These are phyloP conservation scores for Drosophila bocqueti DNA, from an alignment of 1,140 invertebrate species.

Conservation along the genomic window DNA sequence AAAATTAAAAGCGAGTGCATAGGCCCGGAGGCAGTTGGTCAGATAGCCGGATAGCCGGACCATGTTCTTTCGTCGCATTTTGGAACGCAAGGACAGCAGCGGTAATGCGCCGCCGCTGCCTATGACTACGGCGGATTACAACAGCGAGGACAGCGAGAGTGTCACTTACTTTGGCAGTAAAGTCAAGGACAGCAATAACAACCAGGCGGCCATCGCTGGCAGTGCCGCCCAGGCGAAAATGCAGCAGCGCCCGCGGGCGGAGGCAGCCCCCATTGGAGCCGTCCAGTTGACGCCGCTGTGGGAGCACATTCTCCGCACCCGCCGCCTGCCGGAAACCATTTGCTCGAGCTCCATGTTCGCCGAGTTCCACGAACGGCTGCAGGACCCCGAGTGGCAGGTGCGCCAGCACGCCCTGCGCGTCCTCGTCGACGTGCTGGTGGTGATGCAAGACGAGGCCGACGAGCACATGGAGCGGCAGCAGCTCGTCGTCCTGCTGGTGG, in stretches of 20 bases:
- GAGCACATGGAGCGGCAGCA: slow-evolving; percentile 85
- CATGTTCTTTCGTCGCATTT: slow-evolving; percentile 79
- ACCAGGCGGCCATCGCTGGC: slow-evolving; percentile 31
- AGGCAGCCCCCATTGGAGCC: slow-evolving; percentile 29
- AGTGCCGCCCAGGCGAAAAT: slow-evolving; percentile 29
- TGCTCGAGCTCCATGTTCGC: slow-evolving; percentile 88
- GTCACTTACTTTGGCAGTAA: slow-evolving; percentile 35
- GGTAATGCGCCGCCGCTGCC: slow-evolving; percentile 8
- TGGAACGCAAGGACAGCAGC: slow-evolving; percentile 62
- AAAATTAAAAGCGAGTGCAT: slow-evolving; percentile 63
- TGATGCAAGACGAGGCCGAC: slow-evolving; percentile 88
- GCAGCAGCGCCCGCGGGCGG: slow-evolving; percentile 44
- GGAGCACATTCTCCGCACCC: slow-evolving; percentile 90
- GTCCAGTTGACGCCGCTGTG: slow-evolving; percentile 90
- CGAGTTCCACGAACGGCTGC: slow-evolving; percentile 89
- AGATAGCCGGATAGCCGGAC: slow-evolving; percentile 47
- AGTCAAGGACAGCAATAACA: slow-evolving; percentile 54
- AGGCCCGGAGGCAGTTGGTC: slow-evolving; percentile 28
- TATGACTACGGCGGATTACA: slow-evolving; percentile 10
- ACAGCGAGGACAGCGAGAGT: slow-evolving; percentile 50
- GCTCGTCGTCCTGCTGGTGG: slow-evolving; percentile 89
- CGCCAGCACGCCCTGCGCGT: slow-evolving; percentile 91
- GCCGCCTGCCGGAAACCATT: slow-evolving; percentile 87
- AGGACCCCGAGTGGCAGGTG: slow-evolving; percentile 92
- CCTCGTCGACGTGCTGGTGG: slow-evolving; percentile 90